These are phyloP conservation scores for Carettochelys insculpta DNA, from an alignment of 2,113 vertebrate genomes.

Conservation along the genomic window DNA sequence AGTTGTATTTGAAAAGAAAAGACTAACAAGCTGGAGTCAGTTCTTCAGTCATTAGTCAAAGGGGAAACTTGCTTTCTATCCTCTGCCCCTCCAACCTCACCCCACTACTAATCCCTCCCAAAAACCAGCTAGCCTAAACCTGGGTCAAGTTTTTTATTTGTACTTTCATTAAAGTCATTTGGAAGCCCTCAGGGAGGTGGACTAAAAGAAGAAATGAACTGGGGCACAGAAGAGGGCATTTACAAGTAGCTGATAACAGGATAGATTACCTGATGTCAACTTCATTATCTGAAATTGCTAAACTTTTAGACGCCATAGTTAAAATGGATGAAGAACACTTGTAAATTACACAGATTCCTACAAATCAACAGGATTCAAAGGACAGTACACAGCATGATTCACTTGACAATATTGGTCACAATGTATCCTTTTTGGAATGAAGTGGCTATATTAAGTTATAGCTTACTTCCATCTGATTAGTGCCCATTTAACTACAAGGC, in stretches of 20 bases:
- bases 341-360: background rate
- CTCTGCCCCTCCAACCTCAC: fast-evolving
- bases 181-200: too few species aligned
- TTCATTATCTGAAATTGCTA: background rate
- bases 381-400: background rate
- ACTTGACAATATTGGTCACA: background rate
- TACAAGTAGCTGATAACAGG: background rate
- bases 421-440: background rate
- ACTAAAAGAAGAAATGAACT: background rate
- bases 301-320: background rate
- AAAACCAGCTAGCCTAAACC: background rate
- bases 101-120: background rate
- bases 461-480: background rate
- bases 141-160: background rate
- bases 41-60: background rate
- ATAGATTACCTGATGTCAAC: background rate
- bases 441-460: background rate
- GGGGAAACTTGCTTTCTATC: constrained; percentile 39
- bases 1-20: background rate
- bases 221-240: background rate
- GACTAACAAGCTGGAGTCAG: constrained; percentile 44
- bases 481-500: background rate
- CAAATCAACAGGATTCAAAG: background rate
- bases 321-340: background rate
- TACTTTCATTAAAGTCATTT: background rate